Conservation (phyloP, 1,140 invertebrate species). For the Paraescarpia echinospica region DNA sequence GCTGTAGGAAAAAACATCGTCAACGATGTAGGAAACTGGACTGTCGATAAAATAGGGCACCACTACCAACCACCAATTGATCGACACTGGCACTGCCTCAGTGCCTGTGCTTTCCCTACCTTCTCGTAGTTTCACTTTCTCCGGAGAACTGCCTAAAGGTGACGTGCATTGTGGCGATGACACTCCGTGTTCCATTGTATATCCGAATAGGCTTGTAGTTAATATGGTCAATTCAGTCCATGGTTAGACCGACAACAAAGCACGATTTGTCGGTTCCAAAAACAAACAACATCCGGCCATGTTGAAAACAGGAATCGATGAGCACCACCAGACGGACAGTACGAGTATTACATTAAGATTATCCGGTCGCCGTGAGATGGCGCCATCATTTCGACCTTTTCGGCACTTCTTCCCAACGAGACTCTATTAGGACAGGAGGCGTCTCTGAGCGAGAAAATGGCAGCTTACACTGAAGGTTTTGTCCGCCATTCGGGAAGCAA, state of each 20-base stretch:
- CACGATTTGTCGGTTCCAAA: conserved; percentile 4
- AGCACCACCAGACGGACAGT: neutral
- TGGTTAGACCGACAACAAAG: neutral
- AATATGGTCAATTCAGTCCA: neutral
- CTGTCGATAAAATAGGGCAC: neutral
- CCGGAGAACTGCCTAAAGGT: neutral
- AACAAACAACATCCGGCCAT: conserved; percentile 4
- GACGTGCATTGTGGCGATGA: neutral
- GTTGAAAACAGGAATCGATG: neutral
- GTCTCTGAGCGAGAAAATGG: too few relatives aligned
- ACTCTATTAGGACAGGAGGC: too few relatives aligned
- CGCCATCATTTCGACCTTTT: too few relatives aligned
- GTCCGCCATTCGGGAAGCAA: too few relatives aligned
- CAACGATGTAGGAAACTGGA: neutral
- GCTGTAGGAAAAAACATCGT: neutral
- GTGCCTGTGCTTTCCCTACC: neutral
- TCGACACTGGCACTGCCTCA: neutral
- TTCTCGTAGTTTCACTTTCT: conserved; percentile 5
- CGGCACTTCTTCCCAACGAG: too few relatives aligned
- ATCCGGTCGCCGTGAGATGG: neutral
- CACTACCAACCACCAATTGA: too few relatives aligned
- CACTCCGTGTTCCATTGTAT: neutral
- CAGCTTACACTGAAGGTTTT: too few relatives aligned
- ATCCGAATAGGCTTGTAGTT: neutral
- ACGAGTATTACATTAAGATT: neutral